Base-by-base conservation (phyloP, 2,113 vertebrate species). In the Hypomesus transpacificus region DNA sequence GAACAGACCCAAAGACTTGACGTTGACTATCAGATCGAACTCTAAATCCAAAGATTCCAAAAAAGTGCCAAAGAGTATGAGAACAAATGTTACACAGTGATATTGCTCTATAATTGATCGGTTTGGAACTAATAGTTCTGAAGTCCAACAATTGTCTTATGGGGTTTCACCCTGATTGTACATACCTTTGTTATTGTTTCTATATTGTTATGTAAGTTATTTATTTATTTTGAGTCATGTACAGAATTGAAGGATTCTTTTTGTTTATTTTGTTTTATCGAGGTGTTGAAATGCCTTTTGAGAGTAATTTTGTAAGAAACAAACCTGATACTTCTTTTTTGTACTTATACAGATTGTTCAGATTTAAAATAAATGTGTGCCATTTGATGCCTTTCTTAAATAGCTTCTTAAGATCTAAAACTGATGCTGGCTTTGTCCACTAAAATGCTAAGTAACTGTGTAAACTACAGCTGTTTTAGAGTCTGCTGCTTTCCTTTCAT, bases 171-270 rank as follows among this genome's bases (percentile, higher is more conserved):
- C 68, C 62, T 89, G 86, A 88, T 91, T 70, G 86, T 68, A 81
- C 58, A 28, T 63, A 63, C 28, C 9, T 69, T 68, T 79, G 17
- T 70, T 58, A n/a, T 8, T 34, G 59, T 73, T 72, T 79, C 57
- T 66, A 14, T 60, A 59, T 71, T 68, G 28, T 70, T 65, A 28
- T 84, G 86, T 90, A 90, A 89, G 68, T 89, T 90, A 90, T 93
- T 94, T 94, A 94, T 94, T 94, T 94, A 93, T 93, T 92, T 88
- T 82, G 59, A 21, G 68, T 70, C 53, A 31, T 88, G 76, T 84
- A 83, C 77, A 89, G 76, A 87, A 76, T 80, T 68, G 86, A 85
- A 75, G 56, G 71, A 65, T 63, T 77, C 50, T 63, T 64, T 34
- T 52, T 66, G 17, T 16, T 14, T 70, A 26, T 39, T 82, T 65